Evolutionary conservation across 2,888 invertebrate species (phyloP).

Genomic region (Gasteruption jaculator): DNA sequence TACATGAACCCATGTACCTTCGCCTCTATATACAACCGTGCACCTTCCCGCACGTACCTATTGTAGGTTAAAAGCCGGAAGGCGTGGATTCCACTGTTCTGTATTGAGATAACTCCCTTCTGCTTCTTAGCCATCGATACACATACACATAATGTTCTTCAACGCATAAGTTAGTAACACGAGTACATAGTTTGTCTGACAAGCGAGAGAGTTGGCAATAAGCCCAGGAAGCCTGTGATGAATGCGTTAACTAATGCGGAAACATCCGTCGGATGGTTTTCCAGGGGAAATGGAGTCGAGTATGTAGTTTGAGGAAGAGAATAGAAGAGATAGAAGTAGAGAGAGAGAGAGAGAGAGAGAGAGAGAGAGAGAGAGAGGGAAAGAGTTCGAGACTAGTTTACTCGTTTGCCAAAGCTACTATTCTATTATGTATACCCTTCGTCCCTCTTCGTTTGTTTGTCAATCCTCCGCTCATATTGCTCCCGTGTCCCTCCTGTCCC

Average conservation of each 20-base stretch:
- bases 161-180: no score
- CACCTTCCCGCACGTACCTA: no score
- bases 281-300: background rate
- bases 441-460: conserved; percentile 5
- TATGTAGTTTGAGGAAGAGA: conserved; percentile 6
- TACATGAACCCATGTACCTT: no score
- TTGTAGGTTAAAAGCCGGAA: no score
- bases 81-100: no score
- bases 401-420: background rate
- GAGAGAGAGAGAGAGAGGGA: background rate
- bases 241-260: background rate
- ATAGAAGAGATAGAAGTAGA: background rate
- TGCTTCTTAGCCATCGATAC: no score
- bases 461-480: conserved; percentile 4
- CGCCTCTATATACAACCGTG: no score
- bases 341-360: conserved; percentile 2
- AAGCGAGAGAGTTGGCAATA: no score
- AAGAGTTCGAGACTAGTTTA: conserved; percentile 2
- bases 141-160: no score
- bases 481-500: conserved; percentile 5
- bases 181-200: no score
- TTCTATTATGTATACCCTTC: background rate
- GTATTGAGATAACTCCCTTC: no score
- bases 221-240: no score
- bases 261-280: background rate